phyloP scores from a whole-genome alignment of 2,888 invertebrate species.

The Drosophila helvetica region DNA sequence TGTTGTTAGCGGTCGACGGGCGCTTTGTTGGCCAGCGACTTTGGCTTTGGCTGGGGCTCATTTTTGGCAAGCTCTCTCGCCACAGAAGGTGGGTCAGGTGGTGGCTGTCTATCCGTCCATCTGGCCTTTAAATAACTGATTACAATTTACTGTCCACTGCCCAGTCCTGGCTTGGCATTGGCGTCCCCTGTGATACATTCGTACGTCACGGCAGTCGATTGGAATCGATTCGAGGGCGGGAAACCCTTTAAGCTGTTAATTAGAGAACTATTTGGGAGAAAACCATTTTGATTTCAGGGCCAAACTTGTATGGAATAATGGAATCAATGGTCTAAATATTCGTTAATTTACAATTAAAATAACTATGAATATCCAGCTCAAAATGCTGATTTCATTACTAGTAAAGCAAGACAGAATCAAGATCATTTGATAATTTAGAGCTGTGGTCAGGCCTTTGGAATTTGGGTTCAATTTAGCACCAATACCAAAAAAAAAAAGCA shows the following conservation, averaged over 20 bases:
- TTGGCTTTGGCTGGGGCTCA: conserved; percentile 37
- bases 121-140: conserved; percentile 52
- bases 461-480: no score
- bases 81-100: conserved; percentile 1
- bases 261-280: not conserved
- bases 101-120: conserved; percentile 8
- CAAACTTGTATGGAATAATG: no score
- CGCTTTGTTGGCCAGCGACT: conserved; percentile 40
- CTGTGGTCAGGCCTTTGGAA: no score
- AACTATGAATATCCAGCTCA: no score
- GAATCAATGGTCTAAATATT: no score
- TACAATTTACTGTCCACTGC: conserved; percentile 54
- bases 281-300: not conserved
- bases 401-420: no score
- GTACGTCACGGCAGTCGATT: conserved; percentile 33
- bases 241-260: conserved; percentile 28
- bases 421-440: no score
- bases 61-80: conserved; percentile 33
- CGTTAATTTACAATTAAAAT: no score
- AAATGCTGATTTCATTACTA: no score
- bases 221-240: conserved; percentile 10
- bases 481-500: no score
- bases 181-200: conserved; percentile 15
- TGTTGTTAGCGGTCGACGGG: conserved; percentile 68
- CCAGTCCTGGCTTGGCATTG: conserved; percentile 12